phyloP scores from a whole-genome alignment of 1,140 invertebrate genomes.

The Drosophila kanapiae region DNA sequence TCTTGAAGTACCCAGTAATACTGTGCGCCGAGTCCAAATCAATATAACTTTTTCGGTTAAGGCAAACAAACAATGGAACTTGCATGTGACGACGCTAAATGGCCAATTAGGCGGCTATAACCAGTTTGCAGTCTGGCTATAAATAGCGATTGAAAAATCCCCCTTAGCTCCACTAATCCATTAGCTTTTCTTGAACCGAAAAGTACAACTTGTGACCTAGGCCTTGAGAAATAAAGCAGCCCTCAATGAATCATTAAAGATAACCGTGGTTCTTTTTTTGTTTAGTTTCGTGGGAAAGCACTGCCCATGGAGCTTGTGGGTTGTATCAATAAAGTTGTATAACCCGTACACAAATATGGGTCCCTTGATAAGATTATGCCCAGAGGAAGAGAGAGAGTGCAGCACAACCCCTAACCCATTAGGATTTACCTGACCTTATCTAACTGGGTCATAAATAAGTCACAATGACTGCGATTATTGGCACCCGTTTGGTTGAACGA shows the following conservation, averaged over 20 bases:
- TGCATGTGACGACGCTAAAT: constrained; percentile 39
- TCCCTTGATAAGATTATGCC: constrained; percentile 17
- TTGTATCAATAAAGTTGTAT: constrained; percentile 32
- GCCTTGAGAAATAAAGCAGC: background rate
- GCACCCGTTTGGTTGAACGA: background rate
- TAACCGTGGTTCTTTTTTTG: constrained; percentile 7
- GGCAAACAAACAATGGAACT: constrained; percentile 24
- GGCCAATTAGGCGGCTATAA: constrained; percentile 44
- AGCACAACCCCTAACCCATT: background rate
- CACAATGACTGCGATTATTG: background rate
- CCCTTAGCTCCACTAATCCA: constrained; percentile 11
- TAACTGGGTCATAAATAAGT: constrained; percentile 44
- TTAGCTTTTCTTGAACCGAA: background rate
- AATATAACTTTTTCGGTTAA: constrained; percentile 5
- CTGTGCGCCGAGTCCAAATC: background rate
- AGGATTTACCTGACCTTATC: constrained; percentile 22
- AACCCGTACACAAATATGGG: constrained; percentile 13
- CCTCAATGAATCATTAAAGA: constrained; percentile 7
- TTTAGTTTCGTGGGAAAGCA: constrained; percentile 4
- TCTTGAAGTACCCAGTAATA: background rate
- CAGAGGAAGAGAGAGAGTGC: background rate
- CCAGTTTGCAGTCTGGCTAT: constrained; percentile 44
- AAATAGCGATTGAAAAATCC: constrained; percentile 39
- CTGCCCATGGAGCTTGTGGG: constrained; percentile 1
- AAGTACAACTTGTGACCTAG: constrained; percentile 1